These are phyloP conservation scores for Characodon lateralis DNA, from an alignment of 2,797 vertebrate genomes.

Conservation along the genomic window DNA sequence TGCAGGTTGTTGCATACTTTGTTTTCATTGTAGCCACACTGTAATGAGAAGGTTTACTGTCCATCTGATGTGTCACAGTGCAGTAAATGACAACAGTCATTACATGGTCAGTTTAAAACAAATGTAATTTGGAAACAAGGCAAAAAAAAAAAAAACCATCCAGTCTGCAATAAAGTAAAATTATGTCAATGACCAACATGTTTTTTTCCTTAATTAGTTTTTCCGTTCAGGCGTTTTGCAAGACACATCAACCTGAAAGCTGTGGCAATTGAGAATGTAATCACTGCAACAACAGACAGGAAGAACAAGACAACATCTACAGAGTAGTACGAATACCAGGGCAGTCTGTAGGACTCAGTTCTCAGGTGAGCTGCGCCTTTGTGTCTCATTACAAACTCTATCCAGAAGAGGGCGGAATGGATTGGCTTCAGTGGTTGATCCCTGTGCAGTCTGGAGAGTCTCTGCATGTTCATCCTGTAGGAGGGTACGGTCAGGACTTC, in stretches of 20 bases:
- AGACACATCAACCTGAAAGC: slow-evolving; percentile 13
- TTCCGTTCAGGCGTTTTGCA: slow-evolving; percentile 21
- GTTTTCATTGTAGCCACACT: not conserved
- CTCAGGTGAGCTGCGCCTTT: slow-evolving; percentile 65
- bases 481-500: slow-evolving; percentile 66
- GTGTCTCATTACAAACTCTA: slow-evolving; percentile 59
- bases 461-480: slow-evolving; percentile 69
- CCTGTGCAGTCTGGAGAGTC: slow-evolving; percentile 65
- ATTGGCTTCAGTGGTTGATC: slow-evolving; percentile 62
- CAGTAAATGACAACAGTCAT: not conserved
- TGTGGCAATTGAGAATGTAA: slow-evolving; percentile 1
- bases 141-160: not conserved
- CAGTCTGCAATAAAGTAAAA: not conserved
- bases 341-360: slow-evolving; percentile 64
- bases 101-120: not conserved
- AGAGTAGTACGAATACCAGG: slow-evolving; percentile 71
- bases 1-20: not conserved
- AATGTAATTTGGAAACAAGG: not conserved
- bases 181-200: not conserved
- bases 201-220: not conserved
- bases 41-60: not conserved
- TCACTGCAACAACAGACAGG: not conserved
- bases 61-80: not conserved
- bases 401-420: slow-evolving; percentile 69
- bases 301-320: slow-evolving; percentile 59